These are phyloP conservation scores for Enteromius trimaculatus DNA, from an alignment of 2,797 vertebrate species.

Conservation along the genomic window DNA sequence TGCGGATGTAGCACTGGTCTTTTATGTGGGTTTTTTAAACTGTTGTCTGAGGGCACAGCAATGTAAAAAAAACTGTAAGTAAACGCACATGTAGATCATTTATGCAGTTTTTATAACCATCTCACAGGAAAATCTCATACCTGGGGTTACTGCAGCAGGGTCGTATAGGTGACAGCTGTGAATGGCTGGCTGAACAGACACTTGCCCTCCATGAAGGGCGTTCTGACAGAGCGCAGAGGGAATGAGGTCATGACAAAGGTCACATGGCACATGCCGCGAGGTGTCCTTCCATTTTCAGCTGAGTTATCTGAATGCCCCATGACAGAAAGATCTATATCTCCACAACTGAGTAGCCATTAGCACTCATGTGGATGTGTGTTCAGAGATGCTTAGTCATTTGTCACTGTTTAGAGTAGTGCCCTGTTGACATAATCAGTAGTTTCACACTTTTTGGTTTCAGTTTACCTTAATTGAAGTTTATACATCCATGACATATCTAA, in stretches of 20 bases:
- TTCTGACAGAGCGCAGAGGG: conserved; percentile 15
- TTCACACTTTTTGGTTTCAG: not conserved
- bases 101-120: not conserved
- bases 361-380: conserved; percentile 29
- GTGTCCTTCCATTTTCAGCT: conserved; percentile 46
- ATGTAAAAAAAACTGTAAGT: too few relatives aligned
- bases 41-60: not conserved
- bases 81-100: not conserved
- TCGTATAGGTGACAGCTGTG: conserved; percentile 16
- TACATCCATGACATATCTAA: not conserved
- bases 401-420: conserved; percentile 16
- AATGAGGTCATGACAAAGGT: conserved; percentile 41
- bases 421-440: conserved; percentile 21
- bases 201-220: conserved; percentile 31
- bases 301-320: conserved; percentile 42
- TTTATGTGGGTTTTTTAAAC: not conserved
- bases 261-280: conserved; percentile 44
- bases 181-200: conserved; percentile 24
- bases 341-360: conserved; percentile 41
- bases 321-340: conserved; percentile 51
- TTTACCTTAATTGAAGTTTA: not conserved
- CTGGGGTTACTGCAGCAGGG: conserved; percentile 2
- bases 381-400: conserved; percentile 42
- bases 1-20: not conserved
- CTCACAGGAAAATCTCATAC: not conserved